Percentiles rank a stretch among this genome's conserved stretches.
Evolutionary conservation across 2,888 invertebrate genomes (phyloP).

Genomic region (Stenodera caucasica): DNA sequence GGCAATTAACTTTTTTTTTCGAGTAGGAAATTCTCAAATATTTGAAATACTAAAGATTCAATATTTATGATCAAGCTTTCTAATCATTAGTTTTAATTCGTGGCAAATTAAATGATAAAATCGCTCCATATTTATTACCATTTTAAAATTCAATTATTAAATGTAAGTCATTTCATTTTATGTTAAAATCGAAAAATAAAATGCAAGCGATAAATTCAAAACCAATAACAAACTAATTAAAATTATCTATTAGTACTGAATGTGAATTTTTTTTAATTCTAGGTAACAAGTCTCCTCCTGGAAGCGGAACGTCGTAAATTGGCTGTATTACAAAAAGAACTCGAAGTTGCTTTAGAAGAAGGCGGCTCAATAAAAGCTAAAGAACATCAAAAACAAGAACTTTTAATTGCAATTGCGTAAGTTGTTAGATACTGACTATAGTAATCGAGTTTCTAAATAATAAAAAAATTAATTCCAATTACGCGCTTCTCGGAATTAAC

Average conservation of each 20-base stretch:
- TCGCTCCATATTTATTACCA: too few relatives aligned
- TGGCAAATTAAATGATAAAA: too few relatives aligned
- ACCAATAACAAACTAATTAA: background rate
- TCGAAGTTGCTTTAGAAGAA: constrained; percentile 64
- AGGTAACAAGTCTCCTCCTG: constrained; percentile 70
- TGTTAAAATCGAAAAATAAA: background rate
- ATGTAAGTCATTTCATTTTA: background rate
- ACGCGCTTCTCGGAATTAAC: constrained; percentile 5
- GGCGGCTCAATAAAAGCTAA: constrained; percentile 67
- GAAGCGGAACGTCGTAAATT: constrained; percentile 70
- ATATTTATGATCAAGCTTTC: too few relatives aligned
- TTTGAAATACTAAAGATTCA: too few relatives aligned
- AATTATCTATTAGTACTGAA: background rate
- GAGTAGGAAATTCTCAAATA: too few relatives aligned
- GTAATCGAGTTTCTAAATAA: background rate
- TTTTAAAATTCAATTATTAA: background rate
- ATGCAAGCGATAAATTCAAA: background rate
- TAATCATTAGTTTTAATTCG: too few relatives aligned
- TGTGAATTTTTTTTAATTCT: constrained; percentile 36
- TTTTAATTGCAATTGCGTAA: constrained; percentile 67
- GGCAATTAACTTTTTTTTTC: too few relatives aligned
- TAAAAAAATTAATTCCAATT: background rate
- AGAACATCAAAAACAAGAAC: constrained; percentile 67
- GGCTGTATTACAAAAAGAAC: constrained; percentile 66
- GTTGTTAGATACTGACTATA: too few relatives aligned